Conservation (phyloP, 2,888 invertebrate genomes). For the Gonocerus acuteangulatus region DNA sequence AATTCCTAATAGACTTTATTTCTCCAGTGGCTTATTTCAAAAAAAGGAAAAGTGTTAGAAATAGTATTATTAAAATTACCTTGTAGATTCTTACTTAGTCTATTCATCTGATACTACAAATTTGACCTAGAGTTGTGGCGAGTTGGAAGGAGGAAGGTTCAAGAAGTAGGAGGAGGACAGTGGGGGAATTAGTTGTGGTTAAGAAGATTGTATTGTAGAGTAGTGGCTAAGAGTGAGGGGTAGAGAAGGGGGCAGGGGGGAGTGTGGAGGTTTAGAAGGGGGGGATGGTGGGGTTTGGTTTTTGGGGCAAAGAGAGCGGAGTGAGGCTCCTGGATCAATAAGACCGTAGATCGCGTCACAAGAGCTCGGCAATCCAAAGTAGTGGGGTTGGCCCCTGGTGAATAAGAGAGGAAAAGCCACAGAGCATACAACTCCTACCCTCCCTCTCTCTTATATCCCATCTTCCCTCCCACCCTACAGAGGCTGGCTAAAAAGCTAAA, state of each 20-base stretch:
- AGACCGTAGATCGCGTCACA: constrained; percentile 27
- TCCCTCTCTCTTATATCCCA: constrained; percentile 18
- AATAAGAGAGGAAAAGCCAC: constrained; percentile 36
- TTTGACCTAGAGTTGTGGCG: too few species aligned
- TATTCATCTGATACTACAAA: too few species aligned
- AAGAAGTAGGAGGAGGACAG: neutral
- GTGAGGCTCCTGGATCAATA: constrained; percentile 19
- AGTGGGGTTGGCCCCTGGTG: constrained; percentile 28
- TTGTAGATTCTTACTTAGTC: too few species aligned
- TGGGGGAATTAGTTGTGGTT: neutral
- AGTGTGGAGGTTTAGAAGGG: neutral
- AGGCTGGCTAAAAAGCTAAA: constrained; percentile 35
- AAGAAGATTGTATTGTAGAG: neutral
- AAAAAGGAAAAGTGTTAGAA: too few species aligned
- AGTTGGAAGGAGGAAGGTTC: too few species aligned
- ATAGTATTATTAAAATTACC: too few species aligned
- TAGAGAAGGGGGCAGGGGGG: neutral
- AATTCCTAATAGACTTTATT: too few species aligned
- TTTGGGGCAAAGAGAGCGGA: constrained; percentile 19
- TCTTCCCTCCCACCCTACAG: constrained; percentile 21
- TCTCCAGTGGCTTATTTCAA: too few species aligned
- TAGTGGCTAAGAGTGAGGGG: neutral
- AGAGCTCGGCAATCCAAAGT: constrained; percentile 22
- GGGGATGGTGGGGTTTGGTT: neutral
- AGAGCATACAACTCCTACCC: constrained; percentile 27